Evolutionary conservation across 1,140 invertebrate species (phyloP), one percentile per base, ranked within the genome.

Genomic region (Condylostylus longicornis): DNA sequence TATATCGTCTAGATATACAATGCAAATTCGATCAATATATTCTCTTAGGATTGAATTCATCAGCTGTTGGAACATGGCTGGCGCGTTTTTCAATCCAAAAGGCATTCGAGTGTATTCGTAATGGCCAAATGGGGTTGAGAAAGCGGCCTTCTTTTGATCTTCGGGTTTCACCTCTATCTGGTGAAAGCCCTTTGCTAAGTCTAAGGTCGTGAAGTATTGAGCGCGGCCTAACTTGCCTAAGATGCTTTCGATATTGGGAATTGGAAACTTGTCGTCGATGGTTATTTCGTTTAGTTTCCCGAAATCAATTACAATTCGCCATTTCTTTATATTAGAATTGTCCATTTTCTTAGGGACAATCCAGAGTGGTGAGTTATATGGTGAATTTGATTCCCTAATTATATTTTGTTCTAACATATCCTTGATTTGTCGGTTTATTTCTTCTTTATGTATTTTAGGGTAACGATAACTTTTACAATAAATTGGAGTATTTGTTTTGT

Each of bases 101-200:
- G 53, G 50, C 53, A 67, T 57, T 21, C 49, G 34, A 17, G 36
- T 40, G 20, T 23, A 44, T 37, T 45, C 37, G 18, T 38, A 49
- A 32, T 47, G 42, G n/a, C 39, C 41, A 15, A 35, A 25, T 30
- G 27, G 30, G 10, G 30, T 36, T 13, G 38, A 35, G 33, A 49
- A 49, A 17, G 45, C 45, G 27, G 45, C 45, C 27, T 49, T 47
- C 31, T 34, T 20, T 17, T 10, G 21, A 23, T 37, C 37, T 43
- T 43, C 22, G 36, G 27, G 27, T 18, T 45, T 27, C 19, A 47
- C 32, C 17, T 30, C 17, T 25, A 47, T 47, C 35, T 49, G 41
- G 48, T 59, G 63, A 50, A 66, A 71, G 4, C 68, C 69, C 33
- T 48, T 55, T 2, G 44, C 44, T 4, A 47, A 25, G 39, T 47